phyloP scores from a whole-genome alignment of 2,888 invertebrate genomes.

The Hypselothyrea guttata region DNA sequence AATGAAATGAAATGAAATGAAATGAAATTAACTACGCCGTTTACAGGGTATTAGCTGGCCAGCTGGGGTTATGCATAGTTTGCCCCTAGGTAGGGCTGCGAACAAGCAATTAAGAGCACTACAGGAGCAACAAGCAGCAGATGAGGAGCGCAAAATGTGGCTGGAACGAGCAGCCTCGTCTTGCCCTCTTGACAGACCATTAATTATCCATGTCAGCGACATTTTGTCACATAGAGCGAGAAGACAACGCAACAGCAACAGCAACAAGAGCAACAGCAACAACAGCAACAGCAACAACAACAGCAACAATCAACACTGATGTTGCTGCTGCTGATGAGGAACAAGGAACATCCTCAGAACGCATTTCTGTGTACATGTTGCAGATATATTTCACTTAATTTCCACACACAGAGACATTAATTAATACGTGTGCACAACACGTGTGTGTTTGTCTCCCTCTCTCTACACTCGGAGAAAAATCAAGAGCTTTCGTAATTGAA shows the following conservation, averaged over 20 bases:
- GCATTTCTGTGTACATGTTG: conserved; percentile 57
- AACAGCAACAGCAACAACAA: conserved; percentile 14
- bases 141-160: conserved; percentile 18
- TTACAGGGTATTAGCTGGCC: neutral
- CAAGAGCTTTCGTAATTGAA: too few relatives aligned
- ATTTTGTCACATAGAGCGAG: conserved; percentile 68
- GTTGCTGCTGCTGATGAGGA: conserved; percentile 22
- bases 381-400: conserved; percentile 76
- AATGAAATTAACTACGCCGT: conserved; percentile 3
- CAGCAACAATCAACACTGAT: conserved; percentile 15
- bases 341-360: conserved; percentile 56
- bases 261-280: conserved; percentile 12
- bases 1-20: conserved; percentile 5
- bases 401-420: conserved; percentile 72
- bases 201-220: conserved; percentile 77
- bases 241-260: conserved; percentile 11
- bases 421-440: conserved; percentile 64
- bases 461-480: too few relatives aligned
- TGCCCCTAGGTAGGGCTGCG: conserved; percentile 11
- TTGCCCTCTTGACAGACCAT: conserved; percentile 50
- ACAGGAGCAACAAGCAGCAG: conserved; percentile 24
- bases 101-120: conserved; percentile 55
- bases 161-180: conserved; percentile 13
- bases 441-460: conserved; percentile 1
- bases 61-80: conserved; percentile 2